phyloP scores from a whole-genome alignment of 2,888 invertebrate species.

The Drosophila atripex region DNA sequence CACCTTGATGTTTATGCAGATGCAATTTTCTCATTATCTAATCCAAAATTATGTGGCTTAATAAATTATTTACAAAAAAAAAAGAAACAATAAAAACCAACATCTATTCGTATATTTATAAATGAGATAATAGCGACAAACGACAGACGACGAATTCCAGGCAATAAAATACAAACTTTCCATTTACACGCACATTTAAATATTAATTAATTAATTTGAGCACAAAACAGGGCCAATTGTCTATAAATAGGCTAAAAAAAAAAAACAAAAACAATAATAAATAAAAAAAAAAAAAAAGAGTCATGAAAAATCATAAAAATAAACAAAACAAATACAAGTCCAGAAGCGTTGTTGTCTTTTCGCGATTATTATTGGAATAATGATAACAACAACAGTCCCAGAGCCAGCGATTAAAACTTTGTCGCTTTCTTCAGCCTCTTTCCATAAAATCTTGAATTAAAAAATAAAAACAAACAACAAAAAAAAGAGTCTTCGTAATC shows the following conservation, averaged over 20 bases:
- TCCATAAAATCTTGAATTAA: conserved; percentile 34
- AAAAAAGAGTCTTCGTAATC: conserved; percentile 52
- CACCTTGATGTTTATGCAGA: conserved; percentile 2
- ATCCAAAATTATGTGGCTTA: conserved; percentile 52
- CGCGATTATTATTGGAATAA: conserved; percentile 34
- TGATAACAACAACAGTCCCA: background rate
- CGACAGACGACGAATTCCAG: background rate
- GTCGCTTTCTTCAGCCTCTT: conserved; percentile 35
- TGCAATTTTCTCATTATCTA: conserved; percentile 37
- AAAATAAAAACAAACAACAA: conserved; percentile 28
- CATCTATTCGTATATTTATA: too few relatives aligned
- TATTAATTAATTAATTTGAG: conserved; percentile 50
- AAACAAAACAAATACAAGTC: background rate
- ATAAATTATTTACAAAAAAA: conserved; percentile 42
- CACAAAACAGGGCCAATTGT: conserved; percentile 31
- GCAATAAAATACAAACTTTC: conserved; percentile 43
- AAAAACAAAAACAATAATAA: background rate
- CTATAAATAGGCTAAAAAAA: conserved; percentile 20
- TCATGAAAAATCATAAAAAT: background rate
- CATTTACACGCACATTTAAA: conserved; percentile 45
- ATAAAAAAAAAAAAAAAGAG: background rate
- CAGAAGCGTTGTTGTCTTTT: background rate
- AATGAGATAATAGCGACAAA: background rate
- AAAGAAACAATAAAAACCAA: too few relatives aligned
- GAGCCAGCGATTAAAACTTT: conserved; percentile 10